Conservation (phyloP, 2,797 vertebrate genomes). For the Adelosebastes latens region DNA sequence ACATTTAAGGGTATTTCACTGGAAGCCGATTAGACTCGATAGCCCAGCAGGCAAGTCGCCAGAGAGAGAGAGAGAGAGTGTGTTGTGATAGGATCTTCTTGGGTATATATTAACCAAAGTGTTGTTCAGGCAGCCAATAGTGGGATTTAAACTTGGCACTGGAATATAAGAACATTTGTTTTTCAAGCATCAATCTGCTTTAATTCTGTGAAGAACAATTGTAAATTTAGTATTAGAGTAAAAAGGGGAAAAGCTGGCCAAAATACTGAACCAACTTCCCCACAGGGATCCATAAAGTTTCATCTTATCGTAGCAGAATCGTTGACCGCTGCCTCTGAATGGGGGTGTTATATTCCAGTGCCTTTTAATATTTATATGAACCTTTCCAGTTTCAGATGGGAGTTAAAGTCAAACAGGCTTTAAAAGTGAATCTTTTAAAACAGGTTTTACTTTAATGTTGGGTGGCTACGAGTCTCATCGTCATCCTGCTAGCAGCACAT, state of each 20-base stretch:
- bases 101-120: slow-evolving; percentile 25
- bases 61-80: not conserved
- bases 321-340: not conserved
- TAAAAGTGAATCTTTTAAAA: not conserved
- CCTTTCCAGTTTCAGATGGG: slow-evolving; percentile 16
- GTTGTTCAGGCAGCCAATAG: not conserved
- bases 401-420: slow-evolving; percentile 4
- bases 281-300: slow-evolving; percentile 36
- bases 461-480: slow-evolving; percentile 56
- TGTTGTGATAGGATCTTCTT: slow-evolving; percentile 25
- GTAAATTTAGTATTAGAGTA: not conserved
- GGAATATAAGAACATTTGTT: not conserved
- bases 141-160: slow-evolving; percentile 5
- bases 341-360: not conserved
- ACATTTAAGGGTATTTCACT: slow-evolving; percentile 52
- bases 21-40: slow-evolving; percentile 71
- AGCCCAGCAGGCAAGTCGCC: slow-evolving; percentile 47
- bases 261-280: not conserved
- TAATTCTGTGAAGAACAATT: slow-evolving; percentile 4
- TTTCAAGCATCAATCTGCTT: not conserved
- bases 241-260: not conserved
- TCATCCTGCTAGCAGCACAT: slow-evolving; percentile 55
- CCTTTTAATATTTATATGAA: slow-evolving; percentile 26
- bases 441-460: slow-evolving; percentile 12
- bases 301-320: slow-evolving; percentile 31